Conservation (phyloP, 2,113 vertebrate species). For the Bos javanicus region DNA sequence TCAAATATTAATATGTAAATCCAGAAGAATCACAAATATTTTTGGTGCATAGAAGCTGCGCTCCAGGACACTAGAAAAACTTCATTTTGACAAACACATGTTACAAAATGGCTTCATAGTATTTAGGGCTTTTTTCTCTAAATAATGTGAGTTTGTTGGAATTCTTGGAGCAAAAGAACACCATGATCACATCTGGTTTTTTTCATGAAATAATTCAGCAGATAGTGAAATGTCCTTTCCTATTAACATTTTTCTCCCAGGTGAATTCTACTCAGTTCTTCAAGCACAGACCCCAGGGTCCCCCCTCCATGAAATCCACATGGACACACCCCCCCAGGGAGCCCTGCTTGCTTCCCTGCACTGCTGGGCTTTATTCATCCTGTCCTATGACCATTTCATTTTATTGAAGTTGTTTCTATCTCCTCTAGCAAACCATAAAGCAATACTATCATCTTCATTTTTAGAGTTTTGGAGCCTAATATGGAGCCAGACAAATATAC, state of each 20-base stretch:
- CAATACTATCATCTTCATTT: neutral
- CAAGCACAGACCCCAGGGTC: neutral
- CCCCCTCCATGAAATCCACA: neutral
- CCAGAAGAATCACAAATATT: neutral
- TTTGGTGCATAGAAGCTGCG: neutral
- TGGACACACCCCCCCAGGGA: fast-evolving
- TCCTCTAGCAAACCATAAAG: neutral
- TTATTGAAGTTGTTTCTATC: neutral
- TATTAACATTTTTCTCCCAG: neutral
- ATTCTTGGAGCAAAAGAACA: neutral
- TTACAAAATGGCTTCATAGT: neutral
- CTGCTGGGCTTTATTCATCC: neutral
- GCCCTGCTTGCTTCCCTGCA: neutral
- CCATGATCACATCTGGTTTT: neutral
- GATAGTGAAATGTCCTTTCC: neutral
- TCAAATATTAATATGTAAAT: slow-evolving; percentile 40
- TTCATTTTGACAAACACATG: neutral
- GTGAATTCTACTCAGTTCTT: neutral
- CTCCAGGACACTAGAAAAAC: neutral
- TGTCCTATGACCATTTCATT: neutral
- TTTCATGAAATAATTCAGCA: neutral
- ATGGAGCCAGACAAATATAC: neutral
- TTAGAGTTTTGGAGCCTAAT: neutral
- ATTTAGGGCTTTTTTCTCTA: neutral
- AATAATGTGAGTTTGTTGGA: neutral